Evolutionary conservation across 2,113 vertebrate genomes (phyloP).

Genomic region (Notarius lentiginosus): DNA sequence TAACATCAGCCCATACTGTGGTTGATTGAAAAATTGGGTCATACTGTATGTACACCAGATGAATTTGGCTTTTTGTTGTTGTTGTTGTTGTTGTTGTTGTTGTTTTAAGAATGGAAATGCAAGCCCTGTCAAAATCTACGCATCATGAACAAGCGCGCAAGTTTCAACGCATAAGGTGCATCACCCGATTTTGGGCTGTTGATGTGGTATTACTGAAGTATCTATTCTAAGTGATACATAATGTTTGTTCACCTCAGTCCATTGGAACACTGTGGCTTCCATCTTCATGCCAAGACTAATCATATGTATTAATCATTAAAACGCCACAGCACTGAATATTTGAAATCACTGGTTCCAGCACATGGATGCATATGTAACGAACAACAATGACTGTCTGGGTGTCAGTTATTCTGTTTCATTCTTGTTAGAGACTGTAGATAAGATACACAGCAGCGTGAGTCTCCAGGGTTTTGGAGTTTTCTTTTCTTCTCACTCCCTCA

Average conservation of each 20-base stretch:
- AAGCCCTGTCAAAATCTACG: too few relatives aligned
- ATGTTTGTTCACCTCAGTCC: neutral
- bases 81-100: too few relatives aligned
- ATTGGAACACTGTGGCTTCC: neutral
- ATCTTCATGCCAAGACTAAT: neutral
- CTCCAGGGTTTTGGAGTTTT: conserved; percentile 20
- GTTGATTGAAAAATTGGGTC: too few relatives aligned
- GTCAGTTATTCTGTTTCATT: conserved; percentile 15
- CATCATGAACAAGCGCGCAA: too few relatives aligned
- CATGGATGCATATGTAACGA: neutral
- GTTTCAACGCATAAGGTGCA: too few relatives aligned
- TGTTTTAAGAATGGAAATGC: too few relatives aligned
- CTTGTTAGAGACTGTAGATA: neutral
- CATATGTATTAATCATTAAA: neutral
- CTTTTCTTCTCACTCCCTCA: conserved; percentile 4
- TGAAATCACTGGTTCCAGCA: neutral
- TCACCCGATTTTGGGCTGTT: too few relatives aligned
- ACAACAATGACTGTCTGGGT: neutral
- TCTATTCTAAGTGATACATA: neutral
- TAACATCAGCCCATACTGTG: too few relatives aligned
- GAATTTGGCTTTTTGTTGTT: too few relatives aligned
- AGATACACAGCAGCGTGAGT: neutral
- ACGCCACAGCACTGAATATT: neutral
- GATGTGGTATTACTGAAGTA: too few relatives aligned
- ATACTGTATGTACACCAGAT: too few relatives aligned